Evolutionary conservation across 2,113 vertebrate species (phyloP).

Genomic region (Panthera uncia): DNA sequence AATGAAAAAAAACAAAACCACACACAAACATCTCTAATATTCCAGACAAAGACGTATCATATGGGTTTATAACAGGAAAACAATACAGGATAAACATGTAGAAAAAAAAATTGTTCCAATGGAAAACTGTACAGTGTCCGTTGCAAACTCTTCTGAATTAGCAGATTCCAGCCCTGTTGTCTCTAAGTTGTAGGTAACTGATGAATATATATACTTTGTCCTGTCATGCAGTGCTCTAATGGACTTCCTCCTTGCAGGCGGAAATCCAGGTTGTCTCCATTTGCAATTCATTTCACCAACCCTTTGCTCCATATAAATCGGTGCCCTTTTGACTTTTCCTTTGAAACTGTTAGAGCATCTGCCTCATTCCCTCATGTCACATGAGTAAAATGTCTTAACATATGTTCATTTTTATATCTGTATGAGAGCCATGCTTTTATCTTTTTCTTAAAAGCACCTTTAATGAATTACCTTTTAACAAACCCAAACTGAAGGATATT

Average conservation of each 20-base stretch:
- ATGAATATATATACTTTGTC: not conserved
- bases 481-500: not conserved
- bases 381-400: not conserved
- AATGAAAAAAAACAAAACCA: not conserved
- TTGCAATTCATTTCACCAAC: conserved; percentile 50
- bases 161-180: not conserved
- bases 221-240: not conserved
- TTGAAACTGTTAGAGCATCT: conserved; percentile 32
- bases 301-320: not conserved
- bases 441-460: conserved; percentile 22
- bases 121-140: not conserved
- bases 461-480: conserved; percentile 40
- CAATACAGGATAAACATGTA: not conserved
- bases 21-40: not conserved
- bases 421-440: not conserved
- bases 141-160: not conserved
- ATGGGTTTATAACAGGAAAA: not conserved
- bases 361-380: not conserved
- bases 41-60: not conserved
- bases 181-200: not conserved
- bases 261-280: conserved; percentile 30
- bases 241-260: conserved; percentile 12
- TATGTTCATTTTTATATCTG: not conserved
- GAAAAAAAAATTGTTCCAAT: not conserved
- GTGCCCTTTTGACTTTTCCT: not conserved